Conservation (phyloP, 2,888 invertebrate species). For the Drosophila algonquin region DNA sequence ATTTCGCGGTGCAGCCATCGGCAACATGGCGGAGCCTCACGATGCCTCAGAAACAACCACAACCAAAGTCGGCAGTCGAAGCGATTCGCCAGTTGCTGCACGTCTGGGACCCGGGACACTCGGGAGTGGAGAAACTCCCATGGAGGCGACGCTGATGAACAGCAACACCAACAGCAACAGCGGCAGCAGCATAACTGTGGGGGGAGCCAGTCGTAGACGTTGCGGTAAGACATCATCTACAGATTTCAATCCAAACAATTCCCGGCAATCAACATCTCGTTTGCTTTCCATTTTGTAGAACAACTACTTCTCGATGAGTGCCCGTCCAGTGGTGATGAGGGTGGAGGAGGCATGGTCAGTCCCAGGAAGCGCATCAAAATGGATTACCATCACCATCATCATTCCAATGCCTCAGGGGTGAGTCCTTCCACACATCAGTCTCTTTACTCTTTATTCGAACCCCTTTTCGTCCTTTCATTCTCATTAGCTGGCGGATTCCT, state of each 20-base stretch:
- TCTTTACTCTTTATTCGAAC: slow-evolving; percentile 4
- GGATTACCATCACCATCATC: slow-evolving; percentile 85
- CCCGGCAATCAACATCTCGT: slow-evolving; percentile 86
- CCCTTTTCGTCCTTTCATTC: not conserved
- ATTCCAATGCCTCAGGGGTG: slow-evolving; percentile 82
- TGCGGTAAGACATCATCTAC: slow-evolving; percentile 81
- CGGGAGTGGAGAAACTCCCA: slow-evolving; percentile 49
- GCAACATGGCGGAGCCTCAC: slow-evolving; percentile 89
- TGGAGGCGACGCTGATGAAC: slow-evolving; percentile 65
- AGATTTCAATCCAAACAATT: slow-evolving; percentile 86
- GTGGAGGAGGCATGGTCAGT: slow-evolving; percentile 84
- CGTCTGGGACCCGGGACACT: slow-evolving; percentile 74
- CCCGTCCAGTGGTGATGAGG: slow-evolving; percentile 89
- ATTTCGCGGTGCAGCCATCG: slow-evolving; percentile 84
- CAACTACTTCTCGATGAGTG: slow-evolving; percentile 87
- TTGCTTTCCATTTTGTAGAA: slow-evolving; percentile 87
- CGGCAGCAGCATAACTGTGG: not conserved
- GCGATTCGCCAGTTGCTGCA: slow-evolving; percentile 80
- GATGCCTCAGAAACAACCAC: slow-evolving; percentile 85
- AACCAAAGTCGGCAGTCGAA: slow-evolving; percentile 46
- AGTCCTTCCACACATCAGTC: slow-evolving; percentile 46
- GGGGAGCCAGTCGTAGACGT: slow-evolving; percentile 79
- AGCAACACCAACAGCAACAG: slow-evolving; percentile 8
- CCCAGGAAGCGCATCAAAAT: slow-evolving; percentile 88
- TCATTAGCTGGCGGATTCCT: slow-evolving; percentile 35